Conservation (phyloP, 1,140 invertebrate species). For the Saxidomus purpurata region DNA sequence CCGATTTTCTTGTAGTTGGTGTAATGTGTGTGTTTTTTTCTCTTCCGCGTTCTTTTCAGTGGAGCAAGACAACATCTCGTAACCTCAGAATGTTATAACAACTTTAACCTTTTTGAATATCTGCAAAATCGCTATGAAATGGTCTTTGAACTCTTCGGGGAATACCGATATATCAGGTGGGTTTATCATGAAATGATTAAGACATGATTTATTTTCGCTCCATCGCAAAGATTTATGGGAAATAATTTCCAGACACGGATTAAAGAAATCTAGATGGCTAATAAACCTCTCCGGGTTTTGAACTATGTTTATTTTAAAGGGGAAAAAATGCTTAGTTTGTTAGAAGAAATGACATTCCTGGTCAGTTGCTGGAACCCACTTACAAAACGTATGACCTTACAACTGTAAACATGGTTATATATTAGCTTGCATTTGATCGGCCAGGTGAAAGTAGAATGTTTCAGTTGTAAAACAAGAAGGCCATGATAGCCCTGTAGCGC, state of each 20-base stretch:
- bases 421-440: too few relatives aligned
- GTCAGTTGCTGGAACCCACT: too few relatives aligned
- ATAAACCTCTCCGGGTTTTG: neutral
- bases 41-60: too few relatives aligned
- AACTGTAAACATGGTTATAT: too few relatives aligned
- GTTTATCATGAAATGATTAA: neutral
- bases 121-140: neutral
- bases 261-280: neutral
- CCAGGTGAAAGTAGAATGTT: too few relatives aligned
- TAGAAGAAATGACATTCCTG: neutral
- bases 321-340: neutral
- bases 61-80: neutral
- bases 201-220: neutral
- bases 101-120: neutral
- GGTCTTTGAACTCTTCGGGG: constrained; percentile 2
- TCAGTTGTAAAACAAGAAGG: too few relatives aligned
- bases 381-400: too few relatives aligned
- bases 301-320: neutral
- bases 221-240: neutral
- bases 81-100: neutral
- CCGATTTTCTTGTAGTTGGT: too few relatives aligned
- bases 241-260: neutral
- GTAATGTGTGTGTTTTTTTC: too few relatives aligned
- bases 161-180: neutral
- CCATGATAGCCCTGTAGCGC: too few relatives aligned